Conservation (phyloP, 2,113 vertebrate species). For the Brachypodius melanocephalos region DNA sequence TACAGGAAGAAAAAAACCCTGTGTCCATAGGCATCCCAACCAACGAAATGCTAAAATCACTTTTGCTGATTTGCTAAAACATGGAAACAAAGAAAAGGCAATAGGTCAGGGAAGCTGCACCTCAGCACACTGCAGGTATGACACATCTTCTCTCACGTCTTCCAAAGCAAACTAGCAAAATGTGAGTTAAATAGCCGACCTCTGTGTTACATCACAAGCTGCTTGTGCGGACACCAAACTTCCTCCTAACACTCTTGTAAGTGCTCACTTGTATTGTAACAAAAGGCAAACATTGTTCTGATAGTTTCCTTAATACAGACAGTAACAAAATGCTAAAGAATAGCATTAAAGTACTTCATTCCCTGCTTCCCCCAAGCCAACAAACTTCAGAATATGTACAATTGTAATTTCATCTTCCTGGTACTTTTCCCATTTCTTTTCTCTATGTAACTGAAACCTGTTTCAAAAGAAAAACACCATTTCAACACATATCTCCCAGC, state of each 20-base stretch:
- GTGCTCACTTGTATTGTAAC: neutral
- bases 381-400: neutral
- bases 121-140: rapidly evolving
- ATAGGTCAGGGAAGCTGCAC: neutral
- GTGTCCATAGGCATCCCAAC: neutral
- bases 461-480: neutral
- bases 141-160: neutral
- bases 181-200: neutral
- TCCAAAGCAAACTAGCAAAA: neutral
- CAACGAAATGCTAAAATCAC: neutral
- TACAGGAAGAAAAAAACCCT: neutral
- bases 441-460: neutral
- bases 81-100: neutral
- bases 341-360: neutral
- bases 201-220: neutral
- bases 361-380: neutral
- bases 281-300: neutral
- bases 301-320: neutral
- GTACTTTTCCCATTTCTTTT: neutral
- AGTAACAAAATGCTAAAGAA: neutral
- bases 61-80: neutral
- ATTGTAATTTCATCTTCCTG: neutral
- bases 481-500: neutral
- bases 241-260: neutral
- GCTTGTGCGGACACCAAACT: neutral